A percentile compares a stretch with the other conserved stretches of the same genome.
These are phyloP conservation scores for Perdix hodgsoniae DNA, from an alignment of 2,797 vertebrate genomes.

Conservation along the genomic window DNA sequence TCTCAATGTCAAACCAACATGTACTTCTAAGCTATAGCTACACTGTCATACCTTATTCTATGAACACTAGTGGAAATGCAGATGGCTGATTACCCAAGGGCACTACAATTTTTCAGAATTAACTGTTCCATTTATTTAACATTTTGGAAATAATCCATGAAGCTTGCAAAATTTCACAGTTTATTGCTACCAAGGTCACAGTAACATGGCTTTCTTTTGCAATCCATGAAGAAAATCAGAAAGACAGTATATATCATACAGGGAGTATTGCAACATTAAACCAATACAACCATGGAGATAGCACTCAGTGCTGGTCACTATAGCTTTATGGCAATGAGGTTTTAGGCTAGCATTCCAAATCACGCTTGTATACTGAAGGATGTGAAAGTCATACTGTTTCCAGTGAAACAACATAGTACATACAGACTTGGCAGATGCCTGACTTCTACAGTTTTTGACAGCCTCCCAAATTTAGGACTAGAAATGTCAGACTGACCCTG, in stretches of 20 bases:
- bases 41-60: background rate
- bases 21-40: background rate
- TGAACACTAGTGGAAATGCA: background rate
- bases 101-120: slow-evolving; percentile 3
- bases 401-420: slow-evolving; percentile 21
- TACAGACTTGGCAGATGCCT: slow-evolving; percentile 42
- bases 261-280: background rate
- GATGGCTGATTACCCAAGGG: background rate
- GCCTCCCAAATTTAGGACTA: slow-evolving; percentile 33
- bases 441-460: slow-evolving; percentile 22
- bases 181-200: slow-evolving; percentile 43
- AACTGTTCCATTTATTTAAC: slow-evolving; percentile 5
- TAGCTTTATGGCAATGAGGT: background rate
- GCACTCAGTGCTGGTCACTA: background rate
- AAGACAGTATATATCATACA: background rate
- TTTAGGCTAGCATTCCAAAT: slow-evolving; percentile 2
- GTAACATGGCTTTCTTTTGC: slow-evolving; percentile 35
- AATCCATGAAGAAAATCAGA: slow-evolving; percentile 5
- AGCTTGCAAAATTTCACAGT: slow-evolving; percentile 44
- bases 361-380: slow-evolving; percentile 15
- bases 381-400: background rate
- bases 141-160: background rate
- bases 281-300: background rate
- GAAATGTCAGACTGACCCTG: slow-evolving; percentile 62
- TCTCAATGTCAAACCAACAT: background rate